phyloP scores from a whole-genome alignment of 2,113 vertebrate species.

The Rostratula benghalensis region DNA sequence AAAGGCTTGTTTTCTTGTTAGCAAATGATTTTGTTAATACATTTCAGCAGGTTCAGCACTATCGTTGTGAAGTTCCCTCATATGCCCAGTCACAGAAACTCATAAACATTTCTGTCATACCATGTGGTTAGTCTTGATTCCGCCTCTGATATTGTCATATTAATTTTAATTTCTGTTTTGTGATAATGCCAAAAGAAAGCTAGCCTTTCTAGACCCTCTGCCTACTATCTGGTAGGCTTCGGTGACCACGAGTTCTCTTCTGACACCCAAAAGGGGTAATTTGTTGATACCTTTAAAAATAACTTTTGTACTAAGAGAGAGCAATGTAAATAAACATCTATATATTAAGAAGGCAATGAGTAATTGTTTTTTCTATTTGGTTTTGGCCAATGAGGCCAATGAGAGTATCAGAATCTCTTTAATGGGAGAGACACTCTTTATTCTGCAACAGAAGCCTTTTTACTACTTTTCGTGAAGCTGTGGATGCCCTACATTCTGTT shows the following conservation, averaged over 20 bases:
- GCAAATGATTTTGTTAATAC: not conserved
- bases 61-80: not conserved
- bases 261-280: not conserved
- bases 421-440: not conserved
- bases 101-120: not conserved
- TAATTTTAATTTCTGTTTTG: not conserved
- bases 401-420: not conserved
- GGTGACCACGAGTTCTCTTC: not conserved
- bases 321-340: not conserved
- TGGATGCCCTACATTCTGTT: not conserved
- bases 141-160: not conserved
- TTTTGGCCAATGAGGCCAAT: not conserved
- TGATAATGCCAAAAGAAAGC: not conserved
- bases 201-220: not conserved
- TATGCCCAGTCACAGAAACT: not conserved
- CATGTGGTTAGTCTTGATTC: not conserved
- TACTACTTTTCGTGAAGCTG: not conserved
- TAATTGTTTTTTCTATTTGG: not conserved
- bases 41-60: not conserved
- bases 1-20: not conserved
- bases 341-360: not conserved
- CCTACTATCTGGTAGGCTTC: not conserved
- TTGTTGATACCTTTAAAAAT: not conserved
- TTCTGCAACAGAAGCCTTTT: not conserved
- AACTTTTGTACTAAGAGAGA: not conserved